Evolutionary conservation across 2,797 vertebrate species (phyloP), one percentile per base, ranked within the genome.

Genomic region (Labroides dimidiatus): DNA sequence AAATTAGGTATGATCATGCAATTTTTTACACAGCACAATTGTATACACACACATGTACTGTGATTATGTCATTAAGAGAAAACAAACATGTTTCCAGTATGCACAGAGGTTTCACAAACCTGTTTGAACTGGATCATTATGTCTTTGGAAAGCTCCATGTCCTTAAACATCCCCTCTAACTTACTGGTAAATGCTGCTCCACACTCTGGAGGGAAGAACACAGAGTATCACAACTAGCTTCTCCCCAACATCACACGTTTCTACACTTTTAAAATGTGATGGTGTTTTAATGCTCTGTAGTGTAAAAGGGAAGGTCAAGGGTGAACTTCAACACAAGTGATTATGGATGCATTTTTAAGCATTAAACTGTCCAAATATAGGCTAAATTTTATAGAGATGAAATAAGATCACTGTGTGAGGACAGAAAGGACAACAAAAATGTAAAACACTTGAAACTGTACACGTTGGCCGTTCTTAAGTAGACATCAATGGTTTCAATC

Each of bases 91-190:
- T 24, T 44, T 1, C n/a, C 17, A 8, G 23, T 49, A 9, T 49
- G 37, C 23, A 21, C 16, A 42, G 30, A 63, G 13, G 37, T 1
- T 21, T 30, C 2, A 21, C 0, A 36, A 95, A 99, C 98, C 96
- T 99, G 98, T 95, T 99, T 99, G 91, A 98, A 99, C 72, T 99
- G 98, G 90, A 99, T 97, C 98, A 99, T 99, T 82, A 99, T 98
- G 86, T 99, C 98, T 95, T 99, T 99, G 61, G 98, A 99, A 87
- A 99, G 94, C 66, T 99, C 98, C 98, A 99, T 99, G 91, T 99
- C 98, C 91, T 99, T 99, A 90, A 99, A 99, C 98, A 99, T 99
- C 87, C 98, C 98, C 93, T 99, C 98, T 69, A 99, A 95, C 91
- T 99, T 99, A 89, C 97, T 99, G 83, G 98, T 99, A 87, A 99